Evolutionary conservation across 37 sponge, comb jelly and placozoan genomes (phyloP).

Genomic region (Beroe ovata): DNA sequence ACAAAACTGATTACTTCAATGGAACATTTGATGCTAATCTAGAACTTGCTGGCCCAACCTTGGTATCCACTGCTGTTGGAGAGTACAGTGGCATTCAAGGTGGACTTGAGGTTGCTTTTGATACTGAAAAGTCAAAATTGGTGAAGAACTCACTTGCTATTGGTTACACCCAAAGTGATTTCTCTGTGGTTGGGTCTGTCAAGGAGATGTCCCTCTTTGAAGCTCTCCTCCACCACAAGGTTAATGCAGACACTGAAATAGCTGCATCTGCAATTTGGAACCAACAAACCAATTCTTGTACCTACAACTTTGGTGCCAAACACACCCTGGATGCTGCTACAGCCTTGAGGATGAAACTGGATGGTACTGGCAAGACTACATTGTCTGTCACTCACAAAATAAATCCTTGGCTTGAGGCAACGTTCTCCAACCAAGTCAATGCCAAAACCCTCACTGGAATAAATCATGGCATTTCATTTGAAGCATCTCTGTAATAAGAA

Average conservation of each 20-base stretch:
- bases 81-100: conserved; percentile 57
- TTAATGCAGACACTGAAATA: conserved; percentile 28
- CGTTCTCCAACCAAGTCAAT: conserved; percentile 58
- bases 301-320: conserved; percentile 66
- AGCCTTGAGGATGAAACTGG: conserved; percentile 35
- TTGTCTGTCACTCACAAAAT: conserved; percentile 42
- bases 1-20: conserved; percentile 24
- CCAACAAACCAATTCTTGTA: conserved; percentile 21
- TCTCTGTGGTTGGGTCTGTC: conserved; percentile 4
- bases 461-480: conserved; percentile 32
- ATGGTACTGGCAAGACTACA: conserved; percentile 28
- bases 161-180: conserved; percentile 29
- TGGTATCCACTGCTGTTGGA: conserved; percentile 38
- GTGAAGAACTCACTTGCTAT: conserved; percentile 19
- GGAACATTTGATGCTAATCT: conserved; percentile 59
- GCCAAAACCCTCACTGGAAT: conserved; percentile 50
- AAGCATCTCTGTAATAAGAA: conserved; percentile 42
- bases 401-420: conserved; percentile 61
- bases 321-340: conserved; percentile 39
- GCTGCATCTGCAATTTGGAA: conserved; percentile 46
- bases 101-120: conserved; percentile 30
- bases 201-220: conserved; percentile 44
- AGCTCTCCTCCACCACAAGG: conserved; percentile 46
- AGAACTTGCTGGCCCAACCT: conserved; percentile 50
- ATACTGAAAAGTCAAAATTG: conserved; percentile 38